Percentiles rank a stretch among this genome's conserved stretches.
These are phyloP conservation scores for Eueremaeus valkanovi DNA, from an alignment of 2,888 invertebrate genomes.

Conservation along the genomic window DNA sequence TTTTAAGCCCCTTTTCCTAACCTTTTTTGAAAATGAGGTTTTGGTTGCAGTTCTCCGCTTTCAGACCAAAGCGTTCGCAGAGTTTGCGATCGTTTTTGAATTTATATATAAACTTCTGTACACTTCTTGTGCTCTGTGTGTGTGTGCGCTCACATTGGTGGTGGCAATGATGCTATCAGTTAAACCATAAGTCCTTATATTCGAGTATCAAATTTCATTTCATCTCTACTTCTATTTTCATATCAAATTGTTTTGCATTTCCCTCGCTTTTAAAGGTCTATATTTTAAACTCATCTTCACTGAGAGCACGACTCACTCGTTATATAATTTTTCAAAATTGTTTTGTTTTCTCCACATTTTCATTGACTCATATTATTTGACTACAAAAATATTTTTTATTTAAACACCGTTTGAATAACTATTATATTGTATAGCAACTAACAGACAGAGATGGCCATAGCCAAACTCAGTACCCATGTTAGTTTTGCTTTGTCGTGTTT, in stretches of 20 bases:
- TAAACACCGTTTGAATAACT: too few species aligned
- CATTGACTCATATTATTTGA: too few species aligned
- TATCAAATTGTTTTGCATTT: neutral
- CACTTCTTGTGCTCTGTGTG: neutral
- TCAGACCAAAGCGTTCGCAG: neutral
- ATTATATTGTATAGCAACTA: too few species aligned
- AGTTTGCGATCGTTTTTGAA: slow-evolving; percentile 8
- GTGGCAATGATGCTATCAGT: slow-evolving; percentile 21
- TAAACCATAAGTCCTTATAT: slow-evolving; percentile 23
- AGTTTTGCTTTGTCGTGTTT: too few species aligned
- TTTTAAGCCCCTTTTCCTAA: neutral
- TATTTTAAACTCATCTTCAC: neutral
- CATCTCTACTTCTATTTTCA: neutral
- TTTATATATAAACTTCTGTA: slow-evolving; percentile 28
- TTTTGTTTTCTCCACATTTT: neutral
- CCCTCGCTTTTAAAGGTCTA: neutral
- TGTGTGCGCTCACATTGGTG: too few species aligned
- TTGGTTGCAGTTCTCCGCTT: slow-evolving; percentile 19
- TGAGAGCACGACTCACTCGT: neutral
- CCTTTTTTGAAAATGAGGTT: slow-evolving; percentile 20
- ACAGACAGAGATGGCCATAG: too few species aligned
- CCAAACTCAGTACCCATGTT: too few species aligned
- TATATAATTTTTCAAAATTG: neutral
- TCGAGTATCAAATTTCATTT: neutral
- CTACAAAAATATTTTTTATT: neutral